Conservation (phyloP, 2,113 vertebrate genomes). For the Uropsilus gracilis region DNA sequence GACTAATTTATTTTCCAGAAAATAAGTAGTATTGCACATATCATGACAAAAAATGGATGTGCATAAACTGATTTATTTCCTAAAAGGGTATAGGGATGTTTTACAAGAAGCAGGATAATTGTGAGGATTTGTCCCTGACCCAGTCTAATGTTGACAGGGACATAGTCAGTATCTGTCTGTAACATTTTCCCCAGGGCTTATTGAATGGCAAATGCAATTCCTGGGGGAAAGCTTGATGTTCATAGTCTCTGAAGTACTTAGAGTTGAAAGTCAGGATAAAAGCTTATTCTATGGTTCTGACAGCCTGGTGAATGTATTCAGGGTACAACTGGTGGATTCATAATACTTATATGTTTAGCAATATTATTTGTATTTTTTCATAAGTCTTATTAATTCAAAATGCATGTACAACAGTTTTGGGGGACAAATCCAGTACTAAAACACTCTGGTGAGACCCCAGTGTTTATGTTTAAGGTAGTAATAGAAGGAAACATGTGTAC, state of each 20-base stretch:
- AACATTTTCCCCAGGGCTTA: slow-evolving; percentile 55
- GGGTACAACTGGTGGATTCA: background rate
- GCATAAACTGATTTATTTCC: slow-evolving; percentile 24
- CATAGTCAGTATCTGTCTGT: slow-evolving; percentile 44
- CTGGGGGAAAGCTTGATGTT: slow-evolving; percentile 22
- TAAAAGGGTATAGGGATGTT: slow-evolving; percentile 60
- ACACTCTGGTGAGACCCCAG: background rate
- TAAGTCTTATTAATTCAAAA: background rate
- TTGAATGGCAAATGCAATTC: slow-evolving; percentile 65
- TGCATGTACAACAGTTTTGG: background rate
- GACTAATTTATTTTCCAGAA: slow-evolving; percentile 64
- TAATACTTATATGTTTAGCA: slow-evolving; percentile 22
- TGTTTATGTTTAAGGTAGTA: background rate
- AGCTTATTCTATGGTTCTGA: slow-evolving; percentile 17
- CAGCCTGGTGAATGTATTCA: background rate
- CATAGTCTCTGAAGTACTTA: slow-evolving; percentile 28
- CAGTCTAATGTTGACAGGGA: slow-evolving; percentile 36
- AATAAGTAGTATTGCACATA: slow-evolving; percentile 20
- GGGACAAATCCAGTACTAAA: background rate
- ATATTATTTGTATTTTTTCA: background rate
- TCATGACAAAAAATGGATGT: slow-evolving; percentile 74
- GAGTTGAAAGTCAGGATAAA: slow-evolving; percentile 43
- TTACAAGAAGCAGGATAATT: slow-evolving; percentile 52
- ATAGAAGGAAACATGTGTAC: background rate
- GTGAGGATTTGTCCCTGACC: slow-evolving; percentile 46